These are phyloP conservation scores for Lophotriccus pileatus DNA, from an alignment of 2,797 vertebrate species.

Conservation along the genomic window DNA sequence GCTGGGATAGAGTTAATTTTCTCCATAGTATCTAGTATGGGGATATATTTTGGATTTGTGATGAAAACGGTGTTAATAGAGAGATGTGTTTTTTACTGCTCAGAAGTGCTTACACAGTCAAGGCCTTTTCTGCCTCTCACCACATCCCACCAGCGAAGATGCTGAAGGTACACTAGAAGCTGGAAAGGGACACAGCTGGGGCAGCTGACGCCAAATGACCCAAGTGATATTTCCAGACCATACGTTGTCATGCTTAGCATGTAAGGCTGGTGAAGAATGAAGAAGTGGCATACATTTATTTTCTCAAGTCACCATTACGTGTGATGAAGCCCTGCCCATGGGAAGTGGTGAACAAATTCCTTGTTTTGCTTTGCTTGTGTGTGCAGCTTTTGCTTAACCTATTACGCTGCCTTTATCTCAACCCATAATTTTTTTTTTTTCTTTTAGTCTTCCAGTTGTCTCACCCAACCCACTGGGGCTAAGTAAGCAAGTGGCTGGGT, in stretches of 20 bases:
- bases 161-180: not conserved
- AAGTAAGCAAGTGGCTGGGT: accelerated
- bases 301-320: not conserved
- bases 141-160: not conserved
- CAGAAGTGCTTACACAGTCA: not conserved
- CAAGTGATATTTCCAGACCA: not conserved
- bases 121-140: not conserved
- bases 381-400: not conserved
- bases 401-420: not conserved
- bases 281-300: not conserved
- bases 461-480: accelerated
- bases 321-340: not conserved
- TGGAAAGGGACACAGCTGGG: not conserved
- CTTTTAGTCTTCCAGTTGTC: not conserved
- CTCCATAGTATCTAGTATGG: not conserved
- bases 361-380: not conserved
- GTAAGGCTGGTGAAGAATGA: not conserved
- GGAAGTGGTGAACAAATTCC: not conserved
- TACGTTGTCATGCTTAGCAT: not conserved
- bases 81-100: not conserved
- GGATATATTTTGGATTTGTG: not conserved
- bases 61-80: not conserved
- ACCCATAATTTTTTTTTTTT: accelerated
- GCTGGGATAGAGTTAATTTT: not conserved
- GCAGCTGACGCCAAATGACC: not conserved